Base-by-base conservation (phyloP, 2,888 invertebrate genomes). In the Plemyria rubiginata region DNA sequence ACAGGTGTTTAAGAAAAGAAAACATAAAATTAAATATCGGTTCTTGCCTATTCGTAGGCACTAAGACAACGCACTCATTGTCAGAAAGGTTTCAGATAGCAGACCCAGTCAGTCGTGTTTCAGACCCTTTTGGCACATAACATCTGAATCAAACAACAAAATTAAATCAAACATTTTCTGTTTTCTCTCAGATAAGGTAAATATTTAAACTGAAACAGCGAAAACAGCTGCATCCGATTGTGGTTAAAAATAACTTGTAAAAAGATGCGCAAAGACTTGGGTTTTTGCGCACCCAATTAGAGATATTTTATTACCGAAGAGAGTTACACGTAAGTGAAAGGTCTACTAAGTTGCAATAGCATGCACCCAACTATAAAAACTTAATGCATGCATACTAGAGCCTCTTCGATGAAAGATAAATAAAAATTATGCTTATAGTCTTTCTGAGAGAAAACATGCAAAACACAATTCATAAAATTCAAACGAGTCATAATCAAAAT, bases 1-100 rank as follows among this genome's bases (percentile, higher is more conserved):
- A 94, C 94, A 94, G 94, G 94, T 94, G 93, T 94, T 92, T 89
- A 86, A 91, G 88, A 88, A 90, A 85, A 87, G 81, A 84, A 77
- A 78, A 77, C 79, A 77, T 76, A 80, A 79, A 76, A 76, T 73
- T 79, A 81, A 79, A 78, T 29, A 36, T 67, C 68, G 72, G 77
- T 78, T 22, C 3, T 78, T 72, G 56, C 59, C 57, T 54, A 65
- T 57, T 65, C 60, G n/a, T n/a, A n/a, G 0, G 51, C 12, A 43
- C 50, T 54, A 0, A n/a, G 16, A 46, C 41, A 43, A 53, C 55
- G 60, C 64, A 60, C 61, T 13, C 8, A 51, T 54, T 59, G 51
- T 38, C 36, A 54, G 57, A 52, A 55, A 64, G 5, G 65, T 68
- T 60, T 51, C 48, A 54, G 60, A 59, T 57, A 61, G 59, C 69